Base-by-base conservation (phyloP, 2,888 invertebrate species). In the Miltochrista miniata region DNA sequence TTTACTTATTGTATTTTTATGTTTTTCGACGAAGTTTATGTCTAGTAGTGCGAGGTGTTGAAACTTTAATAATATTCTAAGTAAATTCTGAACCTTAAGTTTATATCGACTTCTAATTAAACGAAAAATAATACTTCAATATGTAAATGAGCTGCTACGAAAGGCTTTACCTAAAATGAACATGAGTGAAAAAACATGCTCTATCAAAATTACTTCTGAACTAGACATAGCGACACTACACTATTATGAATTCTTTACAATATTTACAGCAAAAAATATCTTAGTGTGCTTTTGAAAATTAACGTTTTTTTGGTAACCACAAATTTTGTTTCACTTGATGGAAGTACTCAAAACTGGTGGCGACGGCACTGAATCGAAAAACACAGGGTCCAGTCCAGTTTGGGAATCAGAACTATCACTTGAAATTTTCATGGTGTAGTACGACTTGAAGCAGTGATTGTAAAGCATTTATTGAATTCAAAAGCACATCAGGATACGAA, bases 141-240 rank as follows among this genome's bases (percentile, higher is more conserved):
- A 68, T 41, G 52, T 57, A 43, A 54, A 43, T 34, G 48, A 45
- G 48, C 36, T 13, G 41, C 51, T 45, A 59, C 38, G n/a, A 60
- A 43, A 59, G 52, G 57, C 61, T 54, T 44, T 40, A 36, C 55
- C 18, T 24, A 56, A 61, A 48, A 30, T 47, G 54, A 68, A 30
- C 34, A 59, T 51, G 42, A 56, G 45, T 70, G 56, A 51, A 56
- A 59, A 24, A 4, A 63, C 65, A 70, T 70, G 67, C 68, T 12
- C 12, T 15, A 45, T 33, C 15, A 18, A 36, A 29, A 60, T 40
- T 48, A 48, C 31, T 49, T 41, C 51, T 56, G 44, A 56, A 61
- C 54, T 60, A 56, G 54, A 49, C 42, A 51, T 33, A 52, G 56
- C 54, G 24, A 13, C 18, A 13, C 11, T 18, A 14, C 1, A 11